phyloP scores from a whole-genome alignment of 2,113 vertebrate species.

The Spea multiplicata region DNA sequence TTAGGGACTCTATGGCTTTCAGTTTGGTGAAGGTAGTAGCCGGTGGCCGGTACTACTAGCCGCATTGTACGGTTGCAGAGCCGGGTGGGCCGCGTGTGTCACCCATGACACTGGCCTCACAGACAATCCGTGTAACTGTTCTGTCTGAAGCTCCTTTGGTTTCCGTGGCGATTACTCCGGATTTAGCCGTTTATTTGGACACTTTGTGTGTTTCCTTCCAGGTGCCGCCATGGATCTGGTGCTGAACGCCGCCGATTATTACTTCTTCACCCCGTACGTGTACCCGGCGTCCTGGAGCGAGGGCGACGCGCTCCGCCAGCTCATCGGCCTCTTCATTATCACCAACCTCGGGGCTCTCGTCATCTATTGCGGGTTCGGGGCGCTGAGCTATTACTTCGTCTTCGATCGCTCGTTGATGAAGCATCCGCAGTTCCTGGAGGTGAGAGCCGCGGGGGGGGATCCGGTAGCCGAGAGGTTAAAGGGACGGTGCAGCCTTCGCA shows the following conservation, averaged over 20 bases:
- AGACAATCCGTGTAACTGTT: too few species aligned
- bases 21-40: too few species aligned
- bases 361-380: slow-evolving; percentile 83
- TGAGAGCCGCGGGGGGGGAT: slow-evolving; percentile 54
- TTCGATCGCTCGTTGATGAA: slow-evolving; percentile 88
- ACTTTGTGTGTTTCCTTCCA: slow-evolving; percentile 47
- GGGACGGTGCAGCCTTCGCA: too few species aligned
- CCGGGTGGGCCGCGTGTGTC: too few species aligned
- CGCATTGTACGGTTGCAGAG: too few species aligned
- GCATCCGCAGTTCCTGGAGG: slow-evolving; percentile 92
- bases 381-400: slow-evolving; percentile 82
- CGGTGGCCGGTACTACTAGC: too few species aligned
- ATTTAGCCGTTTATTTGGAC: not conserved
- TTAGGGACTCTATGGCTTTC: too few species aligned
- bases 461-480: too few species aligned
- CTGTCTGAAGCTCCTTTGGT: too few species aligned
- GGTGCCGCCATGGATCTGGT: slow-evolving; percentile 84
- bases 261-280: slow-evolving; percentile 81
- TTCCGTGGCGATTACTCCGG: too few species aligned
- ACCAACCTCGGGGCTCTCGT: slow-evolving; percentile 84
- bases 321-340: slow-evolving; percentile 80
- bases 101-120: too few species aligned
- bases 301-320: slow-evolving; percentile 78
- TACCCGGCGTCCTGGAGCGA: slow-evolving; percentile 83
- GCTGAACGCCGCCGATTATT: slow-evolving; percentile 71